Evolutionary conservation across 2,797 vertebrate species (phyloP), one percentile per base, ranked within the genome.

Genomic region (Leptatherina wallacei): DNA sequence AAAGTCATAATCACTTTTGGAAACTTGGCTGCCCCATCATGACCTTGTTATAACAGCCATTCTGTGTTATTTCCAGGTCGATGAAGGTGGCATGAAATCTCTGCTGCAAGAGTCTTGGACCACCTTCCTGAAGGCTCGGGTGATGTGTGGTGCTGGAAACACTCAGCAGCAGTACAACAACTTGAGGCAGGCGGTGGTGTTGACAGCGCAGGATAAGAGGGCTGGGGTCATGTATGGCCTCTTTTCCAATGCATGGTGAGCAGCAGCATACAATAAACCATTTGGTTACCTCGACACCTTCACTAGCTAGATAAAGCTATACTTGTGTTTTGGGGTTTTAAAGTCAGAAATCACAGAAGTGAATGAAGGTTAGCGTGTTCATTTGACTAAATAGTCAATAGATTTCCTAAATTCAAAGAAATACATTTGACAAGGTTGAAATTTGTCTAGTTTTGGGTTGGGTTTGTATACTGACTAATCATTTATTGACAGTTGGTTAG

Each of bases 171-270:
- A 94, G 78, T 96, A 95, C 89, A 95, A 96, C 87, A 94, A 90
- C 87, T 85, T 96, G 87, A 92, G 71, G 66, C 94, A 95, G 61
- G 89, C 94, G 0, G 94, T 95, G 49, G 93, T 95, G 61, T 78
- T 95, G 75, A 92, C 89, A 0, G 92, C 93, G 2, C 85, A 89
- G 59, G 87, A 93, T 69, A 92, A 89, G 51, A 84, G 92, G 47
- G 90, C 90, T 0, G 94, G 95, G 0, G 89, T 94, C 60, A 77
- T 96, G 68, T 96, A 96, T 0, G 95, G 95, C 33, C 88, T 96
- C 49, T 96, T 96, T 44, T 92, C 94, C 73, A 96, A 95, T 6
- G 90, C 93, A 7, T 95, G 95, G 95, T 96, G 82, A 94, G 94
- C 33, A 20, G n/a, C 49, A 66, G 24, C 14, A 0, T 22, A 6